Evolutionary conservation across 2,797 vertebrate genomes (phyloP), one percentile per base, ranked within the genome.

Genomic region (Coregonus sp.): DNA sequence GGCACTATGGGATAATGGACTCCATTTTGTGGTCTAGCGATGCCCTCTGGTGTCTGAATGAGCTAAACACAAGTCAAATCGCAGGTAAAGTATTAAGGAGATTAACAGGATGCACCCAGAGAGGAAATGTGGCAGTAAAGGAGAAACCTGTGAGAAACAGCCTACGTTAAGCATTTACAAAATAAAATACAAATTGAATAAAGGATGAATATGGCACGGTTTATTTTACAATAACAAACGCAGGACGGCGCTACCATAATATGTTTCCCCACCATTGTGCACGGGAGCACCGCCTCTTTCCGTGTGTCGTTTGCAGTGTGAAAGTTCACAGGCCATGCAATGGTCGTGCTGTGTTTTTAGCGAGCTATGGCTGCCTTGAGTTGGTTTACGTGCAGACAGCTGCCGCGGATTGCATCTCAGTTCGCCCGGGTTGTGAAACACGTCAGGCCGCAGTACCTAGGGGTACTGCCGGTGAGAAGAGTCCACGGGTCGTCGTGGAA

Each of bases 321-420:
- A 83, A 37, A 87, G 93, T 84, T 93, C 87, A 89, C 51, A 85
- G 91, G 75, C 33, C 77, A 78, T 4, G 37, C 70, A 1, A 59
- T 81, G 87, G 85, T 91, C 81, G 86, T 90, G 93, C 91, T 92
- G 81, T 90, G 86, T 1, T 56, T 72, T 77, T 31, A 59, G 90
- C 70, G 78, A 89, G 88, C 78, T 67, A 95, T 95, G 94, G 90
- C 94, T 72, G 87, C 92, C 50, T 76, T 94, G 2, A 81, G 74
- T 18, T 61, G 93, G 78, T 87, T 91, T 77, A 25, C 88, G 67
- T 88, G 90, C n/a, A 87, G 91, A 76, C 93, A 90, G 33, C 4
- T 94, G 73, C 91, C 91, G 61, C 88, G 81, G 79, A 75, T 88
- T 0, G 70, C 78, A 33, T 78, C 78, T 0, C 87, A 82, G 75